Evolutionary conservation across 2,113 vertebrate genomes (phyloP).

Genomic region (Natator depressus): DNA sequence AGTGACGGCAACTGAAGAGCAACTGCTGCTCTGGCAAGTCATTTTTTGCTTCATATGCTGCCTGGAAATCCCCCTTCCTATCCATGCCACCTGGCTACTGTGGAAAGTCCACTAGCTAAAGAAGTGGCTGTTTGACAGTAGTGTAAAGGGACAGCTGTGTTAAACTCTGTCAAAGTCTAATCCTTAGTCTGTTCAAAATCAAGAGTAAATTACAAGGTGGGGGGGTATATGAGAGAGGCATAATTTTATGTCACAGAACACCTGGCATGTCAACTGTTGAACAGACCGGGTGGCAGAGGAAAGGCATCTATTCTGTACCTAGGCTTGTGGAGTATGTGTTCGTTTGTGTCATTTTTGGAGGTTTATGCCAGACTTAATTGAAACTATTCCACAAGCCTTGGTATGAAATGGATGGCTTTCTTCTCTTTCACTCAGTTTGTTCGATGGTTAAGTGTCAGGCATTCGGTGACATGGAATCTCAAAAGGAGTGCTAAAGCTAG

Average conservation of each 20-base stretch:
- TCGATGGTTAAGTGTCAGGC: neutral
- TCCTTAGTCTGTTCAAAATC: conserved; percentile 21
- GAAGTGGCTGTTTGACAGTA: conserved; percentile 38
- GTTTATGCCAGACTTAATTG: neutral
- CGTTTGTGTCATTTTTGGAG: accelerated
- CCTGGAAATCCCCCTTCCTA: neutral
- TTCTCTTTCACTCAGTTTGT: neutral
- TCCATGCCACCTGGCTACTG: neutral
- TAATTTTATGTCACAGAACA: neutral
- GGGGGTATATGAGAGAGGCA: neutral
- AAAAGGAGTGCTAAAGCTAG: neutral
- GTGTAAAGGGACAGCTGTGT: conserved; percentile 51
- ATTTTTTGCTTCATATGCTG: neutral
- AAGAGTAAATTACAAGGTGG: neutral
- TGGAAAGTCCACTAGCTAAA: conserved; percentile 25
- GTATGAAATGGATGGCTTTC: neutral
- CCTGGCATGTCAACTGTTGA: neutral
- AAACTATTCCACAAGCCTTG: neutral
- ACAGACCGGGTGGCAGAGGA: neutral
- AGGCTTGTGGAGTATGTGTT: accelerated
- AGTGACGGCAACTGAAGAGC: conserved; percentile 23
- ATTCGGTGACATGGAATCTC: neutral
- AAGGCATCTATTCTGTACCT: accelerated
- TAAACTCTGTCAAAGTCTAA: neutral
- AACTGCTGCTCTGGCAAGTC: conserved; percentile 26